Percentiles rank a stretch among this genome's conserved stretches.
phyloP scores from a whole-genome alignment of 2,113 vertebrate genomes.

The Athene noctua region DNA sequence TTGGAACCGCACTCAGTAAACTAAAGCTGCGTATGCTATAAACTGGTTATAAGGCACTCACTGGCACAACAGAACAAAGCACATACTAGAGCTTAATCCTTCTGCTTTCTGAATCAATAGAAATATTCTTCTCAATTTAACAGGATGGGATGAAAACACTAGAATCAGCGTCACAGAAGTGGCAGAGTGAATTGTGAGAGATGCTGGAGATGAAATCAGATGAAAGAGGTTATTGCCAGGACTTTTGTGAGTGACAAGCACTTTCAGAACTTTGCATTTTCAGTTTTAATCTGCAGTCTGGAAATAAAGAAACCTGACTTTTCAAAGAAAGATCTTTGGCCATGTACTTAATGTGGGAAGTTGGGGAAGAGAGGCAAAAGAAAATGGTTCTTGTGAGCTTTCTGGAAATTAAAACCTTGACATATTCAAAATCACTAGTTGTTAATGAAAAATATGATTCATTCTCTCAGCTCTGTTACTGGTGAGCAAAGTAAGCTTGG shows the following conservation, averaged over 20 bases:
- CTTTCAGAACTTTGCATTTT: not conserved
- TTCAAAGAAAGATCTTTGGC: not conserved
- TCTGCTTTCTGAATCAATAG: slow-evolving; percentile 24
- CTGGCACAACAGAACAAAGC: not conserved
- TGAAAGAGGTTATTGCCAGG: not conserved
- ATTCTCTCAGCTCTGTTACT: not conserved
- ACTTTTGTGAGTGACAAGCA: not conserved
- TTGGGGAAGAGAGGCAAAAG: not conserved
- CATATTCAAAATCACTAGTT: not conserved
- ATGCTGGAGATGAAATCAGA: not conserved
- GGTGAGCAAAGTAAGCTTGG: not conserved
- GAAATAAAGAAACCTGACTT: not conserved
- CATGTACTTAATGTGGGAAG: not conserved
- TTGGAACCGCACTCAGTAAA: not conserved
- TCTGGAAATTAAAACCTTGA: not conserved
- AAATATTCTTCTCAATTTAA: slow-evolving; percentile 25
- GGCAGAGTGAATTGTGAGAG: not conserved
- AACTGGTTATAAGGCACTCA: not conserved
- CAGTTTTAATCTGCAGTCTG: not conserved
- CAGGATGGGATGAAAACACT: not conserved
- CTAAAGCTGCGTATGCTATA: not conserved
- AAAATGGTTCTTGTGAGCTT: not conserved
- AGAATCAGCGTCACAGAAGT: not conserved
- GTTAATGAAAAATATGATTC: not conserved
- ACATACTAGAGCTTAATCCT: not conserved